Evolutionary conservation across 2,797 vertebrate genomes (phyloP).

Genomic region (Sebastes minor): DNA sequence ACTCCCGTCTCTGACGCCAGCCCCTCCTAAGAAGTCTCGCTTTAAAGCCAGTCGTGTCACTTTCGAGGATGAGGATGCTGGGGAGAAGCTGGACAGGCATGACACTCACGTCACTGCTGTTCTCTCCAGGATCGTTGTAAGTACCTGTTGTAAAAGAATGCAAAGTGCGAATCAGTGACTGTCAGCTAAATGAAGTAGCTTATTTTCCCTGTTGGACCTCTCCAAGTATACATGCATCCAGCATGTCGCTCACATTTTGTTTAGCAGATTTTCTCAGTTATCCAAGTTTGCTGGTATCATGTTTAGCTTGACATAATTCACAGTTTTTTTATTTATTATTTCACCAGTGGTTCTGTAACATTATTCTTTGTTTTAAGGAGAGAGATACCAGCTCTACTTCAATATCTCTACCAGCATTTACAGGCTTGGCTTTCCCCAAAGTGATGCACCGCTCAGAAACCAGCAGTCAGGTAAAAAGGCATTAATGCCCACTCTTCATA

Average conservation of each 20-base stretch:
- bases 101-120: slow-evolving; percentile 94
- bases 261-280: background rate
- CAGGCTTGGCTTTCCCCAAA: slow-evolving; percentile 89
- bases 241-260: background rate
- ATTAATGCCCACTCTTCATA: background rate
- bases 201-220: background rate
- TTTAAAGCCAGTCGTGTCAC: slow-evolving; percentile 80
- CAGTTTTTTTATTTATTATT: background rate
- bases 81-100: slow-evolving; percentile 84
- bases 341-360: background rate
- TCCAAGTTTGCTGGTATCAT: background rate
- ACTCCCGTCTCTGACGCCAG: slow-evolving; percentile 90
- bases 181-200: background rate
- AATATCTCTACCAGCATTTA: slow-evolving; percentile 86
- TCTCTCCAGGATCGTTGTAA: slow-evolving; percentile 92
- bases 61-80: slow-evolving; percentile 88
- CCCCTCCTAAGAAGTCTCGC: slow-evolving; percentile 91
- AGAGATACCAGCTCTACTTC: slow-evolving; percentile 87
- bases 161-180: background rate
- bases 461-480: slow-evolving; percentile 66
- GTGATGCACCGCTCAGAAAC: slow-evolving; percentile 88
- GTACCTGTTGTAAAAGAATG: slow-evolving; percentile 49
- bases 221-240: background rate
- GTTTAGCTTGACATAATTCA: background rate
- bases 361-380: slow-evolving; percentile 80